Evolutionary conservation across 2,797 vertebrate species (phyloP), one percentile per base, ranked within the genome.

Genomic region (Tokudaia tokunoshimensis): DNA sequence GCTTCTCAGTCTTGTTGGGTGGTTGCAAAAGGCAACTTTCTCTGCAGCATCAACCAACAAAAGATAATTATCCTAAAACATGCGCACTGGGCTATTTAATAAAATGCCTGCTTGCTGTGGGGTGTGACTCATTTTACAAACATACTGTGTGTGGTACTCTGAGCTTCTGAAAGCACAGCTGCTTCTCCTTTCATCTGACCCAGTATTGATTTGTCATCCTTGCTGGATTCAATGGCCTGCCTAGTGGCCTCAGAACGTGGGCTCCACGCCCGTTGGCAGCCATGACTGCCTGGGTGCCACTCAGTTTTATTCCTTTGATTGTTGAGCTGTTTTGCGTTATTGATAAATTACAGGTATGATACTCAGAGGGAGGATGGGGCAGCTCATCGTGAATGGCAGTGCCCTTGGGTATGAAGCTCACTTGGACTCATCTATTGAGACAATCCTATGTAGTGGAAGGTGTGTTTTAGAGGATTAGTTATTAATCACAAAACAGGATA

Each of bases 281-380:
- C 85, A 74, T 76, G 61, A 0, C 67, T 91, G 72, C 96, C 97
- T 97, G 95, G 87, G 61, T 75, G 61, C 95, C 90, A 95, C 96
- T 97, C 93, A 63, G 82, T 94, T 96, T 81, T 81, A 93, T 95
- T 79, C 76, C 31, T 97, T 98, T 97, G 81, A 96, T 97, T 92
- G 86, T 75, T n/a, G 94, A 96, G 82, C 93, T 96, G 75, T 81
- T 97, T 89, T 94, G 70, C 1, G 9, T 96, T 97, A 97, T 95
- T 96, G 95, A 98, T 96, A 97, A 85, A 97, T 93, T 97, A 96
- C 70, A 96, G 96, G 78, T 92, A 78, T 90, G 81, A 79, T 87
- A 93, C 63, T 87, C 91, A 80, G 93, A 92, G 61, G 94, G 97
- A 93, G 79, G 76, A 94, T 65, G 86, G 84, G 86, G 78, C 95